phyloP scores from a whole-genome alignment of 2,888 invertebrate species.

The Lithophane leautieri region DNA sequence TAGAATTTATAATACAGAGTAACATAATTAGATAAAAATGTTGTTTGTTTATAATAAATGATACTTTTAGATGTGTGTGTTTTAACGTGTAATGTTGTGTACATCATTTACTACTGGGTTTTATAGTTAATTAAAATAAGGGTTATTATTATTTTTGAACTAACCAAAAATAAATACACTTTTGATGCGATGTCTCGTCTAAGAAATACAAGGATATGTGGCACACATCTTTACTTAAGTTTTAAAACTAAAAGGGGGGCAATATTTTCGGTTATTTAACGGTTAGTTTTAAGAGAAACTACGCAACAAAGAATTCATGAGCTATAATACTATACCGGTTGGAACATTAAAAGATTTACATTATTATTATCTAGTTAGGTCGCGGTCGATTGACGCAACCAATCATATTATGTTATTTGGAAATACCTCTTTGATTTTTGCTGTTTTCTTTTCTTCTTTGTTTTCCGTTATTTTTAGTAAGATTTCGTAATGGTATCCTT shows the following conservation, averaged over 20 bases:
- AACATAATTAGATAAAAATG: conserved; percentile 12
- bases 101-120: conserved; percentile 4
- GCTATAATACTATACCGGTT: conserved; percentile 43
- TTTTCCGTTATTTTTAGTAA: background rate
- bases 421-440: conserved; percentile 31
- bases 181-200: background rate
- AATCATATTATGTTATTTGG: conserved; percentile 44
- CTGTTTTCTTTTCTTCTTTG: background rate
- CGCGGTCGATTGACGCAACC: conserved; percentile 59
- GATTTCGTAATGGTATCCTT: background rate
- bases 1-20: conserved; percentile 19
- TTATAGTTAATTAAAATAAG: background rate
- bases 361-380: conserved; percentile 62
- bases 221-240: background rate
- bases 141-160: background rate
- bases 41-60: conserved; percentile 35
- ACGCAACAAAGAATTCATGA: conserved; percentile 44
- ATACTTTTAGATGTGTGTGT: conserved; percentile 6
- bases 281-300: conserved; percentile 46
- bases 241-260: background rate
- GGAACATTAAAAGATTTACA: conserved; percentile 43
- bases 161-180: background rate
- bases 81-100: background rate
- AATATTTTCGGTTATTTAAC: conserved; percentile 42
- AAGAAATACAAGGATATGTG: background rate